A percentile compares a stretch with the other conserved stretches of the same genome.
These are phyloP conservation scores for Microtus oregoni DNA, from an alignment of 2,113 vertebrate genomes.

Conservation along the genomic window DNA sequence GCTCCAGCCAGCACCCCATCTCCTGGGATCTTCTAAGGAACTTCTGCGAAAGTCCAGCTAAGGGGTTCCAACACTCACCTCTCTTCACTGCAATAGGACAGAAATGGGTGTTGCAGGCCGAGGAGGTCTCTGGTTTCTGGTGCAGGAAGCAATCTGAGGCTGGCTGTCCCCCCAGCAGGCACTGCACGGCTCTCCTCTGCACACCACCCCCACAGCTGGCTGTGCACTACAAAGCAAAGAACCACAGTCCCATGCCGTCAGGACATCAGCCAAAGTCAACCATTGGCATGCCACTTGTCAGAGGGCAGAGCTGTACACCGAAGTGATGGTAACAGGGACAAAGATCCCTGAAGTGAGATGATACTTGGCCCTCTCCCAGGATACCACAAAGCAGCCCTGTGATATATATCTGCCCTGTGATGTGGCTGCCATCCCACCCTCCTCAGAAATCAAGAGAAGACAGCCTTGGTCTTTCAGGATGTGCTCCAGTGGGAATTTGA, in stretches of 20 bases:
- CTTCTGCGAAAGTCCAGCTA: fast-evolving
- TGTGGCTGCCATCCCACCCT: not conserved
- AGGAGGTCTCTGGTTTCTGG: constrained; percentile 87
- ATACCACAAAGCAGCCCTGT: fast-evolving
- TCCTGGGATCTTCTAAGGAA: not conserved
- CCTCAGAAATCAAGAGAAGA: not conserved
- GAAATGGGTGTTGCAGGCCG: constrained; percentile 93
- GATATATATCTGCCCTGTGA: fast-evolving
- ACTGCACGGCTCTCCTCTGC: constrained; percentile 89
- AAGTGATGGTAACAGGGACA: too few species aligned
- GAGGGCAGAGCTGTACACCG: fast-evolving
- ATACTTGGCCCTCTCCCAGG: fast-evolving
- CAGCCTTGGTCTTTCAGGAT: not conserved
- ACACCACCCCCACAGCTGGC: constrained; percentile 93
- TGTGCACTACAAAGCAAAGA: constrained; percentile 86
- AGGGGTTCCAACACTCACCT: constrained; percentile 81
- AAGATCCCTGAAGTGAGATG: not conserved
- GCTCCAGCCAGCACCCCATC: fast-evolving
- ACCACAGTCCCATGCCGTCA: fast-evolving
- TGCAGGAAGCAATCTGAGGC: constrained; percentile 85
- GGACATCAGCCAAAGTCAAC: not conserved
- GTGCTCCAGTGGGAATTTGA: not conserved
- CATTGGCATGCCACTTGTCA: fast-evolving
- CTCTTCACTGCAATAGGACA: constrained; percentile 88
- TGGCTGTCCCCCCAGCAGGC: constrained; percentile 85